These are phyloP conservation scores for Dipodomys stephensi DNA, from an alignment of 2,113 vertebrate species.

Conservation along the genomic window DNA sequence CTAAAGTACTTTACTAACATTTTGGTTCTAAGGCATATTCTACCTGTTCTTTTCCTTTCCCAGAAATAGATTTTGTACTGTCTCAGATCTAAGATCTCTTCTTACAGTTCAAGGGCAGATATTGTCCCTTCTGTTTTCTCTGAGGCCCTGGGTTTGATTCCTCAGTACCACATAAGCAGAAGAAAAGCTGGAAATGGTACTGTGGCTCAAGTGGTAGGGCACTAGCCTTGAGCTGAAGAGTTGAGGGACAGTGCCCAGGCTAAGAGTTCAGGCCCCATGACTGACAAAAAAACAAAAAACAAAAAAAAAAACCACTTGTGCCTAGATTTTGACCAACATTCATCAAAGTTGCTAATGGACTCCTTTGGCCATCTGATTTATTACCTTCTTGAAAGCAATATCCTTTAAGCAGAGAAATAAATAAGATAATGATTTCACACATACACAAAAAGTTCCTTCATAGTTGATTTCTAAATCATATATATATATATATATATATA, in stretches of 20 bases:
- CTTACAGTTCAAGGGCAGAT: background rate
- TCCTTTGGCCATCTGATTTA: background rate
- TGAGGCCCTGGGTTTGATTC: no score
- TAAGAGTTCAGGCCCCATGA: no score
- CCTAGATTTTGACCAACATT: background rate
- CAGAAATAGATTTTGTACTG: constrained; percentile 3
- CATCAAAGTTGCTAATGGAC: background rate
- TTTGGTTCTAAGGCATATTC: background rate
- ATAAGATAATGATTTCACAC: background rate
- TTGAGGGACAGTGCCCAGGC: no score
- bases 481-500: background rate
- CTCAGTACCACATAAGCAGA: no score
- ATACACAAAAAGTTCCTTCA: constrained; percentile 16
- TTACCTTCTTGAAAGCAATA: constrained; percentile 1
- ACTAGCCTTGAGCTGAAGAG: no score
- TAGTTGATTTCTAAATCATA: background rate
- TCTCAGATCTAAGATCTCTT: background rate
- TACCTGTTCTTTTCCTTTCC: constrained; percentile 6
- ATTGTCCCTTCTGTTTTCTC: background rate
- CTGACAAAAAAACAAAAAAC: no score
- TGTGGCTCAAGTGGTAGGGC: no score
- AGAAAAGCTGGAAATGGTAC: no score
- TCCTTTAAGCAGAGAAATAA: constrained; percentile 43
- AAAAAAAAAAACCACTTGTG: background rate
- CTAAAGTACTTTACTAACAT: background rate